Percentiles rank a stretch among this genome's conserved stretches.
These are phyloP conservation scores for Melinaea menophilus DNA, from an alignment of 2,888 invertebrate genomes.

Conservation along the genomic window DNA sequence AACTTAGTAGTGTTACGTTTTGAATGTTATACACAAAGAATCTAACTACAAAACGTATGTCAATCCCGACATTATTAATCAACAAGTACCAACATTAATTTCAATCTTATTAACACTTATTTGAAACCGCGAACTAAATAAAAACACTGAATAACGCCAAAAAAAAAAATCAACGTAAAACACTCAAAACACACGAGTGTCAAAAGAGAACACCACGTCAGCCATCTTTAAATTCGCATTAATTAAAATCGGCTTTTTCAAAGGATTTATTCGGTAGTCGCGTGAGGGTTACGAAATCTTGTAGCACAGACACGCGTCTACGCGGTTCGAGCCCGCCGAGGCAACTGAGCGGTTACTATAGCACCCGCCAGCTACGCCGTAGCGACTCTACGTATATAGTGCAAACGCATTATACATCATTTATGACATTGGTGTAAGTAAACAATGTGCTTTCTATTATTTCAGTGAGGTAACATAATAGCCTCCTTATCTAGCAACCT, in stretches of 20 bases:
- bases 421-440: constrained; percentile 36
- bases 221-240: constrained; percentile 46
- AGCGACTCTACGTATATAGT: constrained; percentile 44
- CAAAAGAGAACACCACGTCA: constrained; percentile 40
- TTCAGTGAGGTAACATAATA: constrained; percentile 17
- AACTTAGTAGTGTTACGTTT: too few relatives aligned
- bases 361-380: constrained; percentile 62
- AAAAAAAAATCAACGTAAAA: constrained; percentile 32
- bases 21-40: too few relatives aligned
- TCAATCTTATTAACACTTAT: neutral
- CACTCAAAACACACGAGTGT: constrained; percentile 35
- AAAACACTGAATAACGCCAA: constrained; percentile 33
- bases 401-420: constrained; percentile 28
- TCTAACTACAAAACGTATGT: too few relatives aligned
- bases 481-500: constrained; percentile 12
- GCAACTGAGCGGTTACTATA: constrained; percentile 70
- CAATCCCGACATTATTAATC: too few relatives aligned
- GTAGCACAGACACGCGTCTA: constrained; percentile 55
- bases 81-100: too few relatives aligned
- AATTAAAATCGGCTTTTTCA: constrained; percentile 57
- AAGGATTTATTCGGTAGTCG: constrained; percentile 38
- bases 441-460: constrained; percentile 30
- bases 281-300: constrained; percentile 21
- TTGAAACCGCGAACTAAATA: constrained; percentile 34
- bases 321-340: constrained; percentile 56